phyloP scores from a whole-genome alignment of 1,140 invertebrate species.

The Neocloeon triangulifer region DNA sequence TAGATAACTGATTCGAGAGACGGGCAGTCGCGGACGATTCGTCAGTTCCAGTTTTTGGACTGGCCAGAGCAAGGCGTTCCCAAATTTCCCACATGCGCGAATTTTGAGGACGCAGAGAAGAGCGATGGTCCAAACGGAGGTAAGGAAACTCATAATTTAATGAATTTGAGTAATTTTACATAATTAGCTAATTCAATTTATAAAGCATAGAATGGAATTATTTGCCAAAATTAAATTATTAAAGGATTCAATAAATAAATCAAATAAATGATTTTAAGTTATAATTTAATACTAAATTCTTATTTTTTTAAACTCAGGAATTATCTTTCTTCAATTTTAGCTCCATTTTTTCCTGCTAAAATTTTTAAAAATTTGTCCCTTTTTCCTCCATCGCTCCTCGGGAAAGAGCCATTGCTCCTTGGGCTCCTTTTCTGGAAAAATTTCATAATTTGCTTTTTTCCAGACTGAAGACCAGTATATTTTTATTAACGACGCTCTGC shows the following conservation, averaged over 20 bases:
- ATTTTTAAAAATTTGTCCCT: slow-evolving; percentile 3
- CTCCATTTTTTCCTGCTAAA: not conserved
- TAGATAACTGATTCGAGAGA: slow-evolving; percentile 63
- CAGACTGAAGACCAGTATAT: no score
- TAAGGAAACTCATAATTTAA: slow-evolving; percentile 17
- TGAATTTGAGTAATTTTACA: not conserved
- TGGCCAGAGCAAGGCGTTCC: slow-evolving; percentile 98
- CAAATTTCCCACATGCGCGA: slow-evolving; percentile 96
- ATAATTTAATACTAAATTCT: not conserved
- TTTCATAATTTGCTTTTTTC: no score
- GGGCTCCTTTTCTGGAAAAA: no score
- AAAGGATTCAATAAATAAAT: no score
- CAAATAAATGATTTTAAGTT: not conserved
- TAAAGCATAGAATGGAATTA: no score
- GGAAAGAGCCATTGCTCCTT: slow-evolving; percentile 82
- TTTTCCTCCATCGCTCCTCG: slow-evolving; percentile 97
- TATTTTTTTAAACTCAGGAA: not conserved
- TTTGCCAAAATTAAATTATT: no score
- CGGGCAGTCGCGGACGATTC: slow-evolving; percentile 82
- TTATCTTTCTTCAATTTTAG: not conserved
- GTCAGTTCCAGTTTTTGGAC: slow-evolving; percentile 98
- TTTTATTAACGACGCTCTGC: no score
- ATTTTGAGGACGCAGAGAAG: slow-evolving; percentile 92
- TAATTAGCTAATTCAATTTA: no score
- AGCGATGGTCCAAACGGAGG: slow-evolving; percentile 98